Evolutionary conservation across 2,797 vertebrate genomes (phyloP).

Genomic region (Sciurus vulgaris): DNA sequence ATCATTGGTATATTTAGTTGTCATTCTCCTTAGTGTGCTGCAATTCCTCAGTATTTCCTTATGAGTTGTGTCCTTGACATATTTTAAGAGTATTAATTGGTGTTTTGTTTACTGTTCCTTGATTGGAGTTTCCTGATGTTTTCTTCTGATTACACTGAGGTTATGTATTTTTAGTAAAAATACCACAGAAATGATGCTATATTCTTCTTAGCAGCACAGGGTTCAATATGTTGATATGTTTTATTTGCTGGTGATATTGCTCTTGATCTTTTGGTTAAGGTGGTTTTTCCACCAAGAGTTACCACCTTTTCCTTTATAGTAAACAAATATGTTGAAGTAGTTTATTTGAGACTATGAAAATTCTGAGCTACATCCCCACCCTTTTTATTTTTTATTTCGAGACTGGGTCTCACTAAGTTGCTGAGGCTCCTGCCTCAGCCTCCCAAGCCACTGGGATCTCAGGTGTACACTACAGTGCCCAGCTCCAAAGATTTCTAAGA

Average conservation of each 20-base stretch:
- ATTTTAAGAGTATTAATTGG: conserved; percentile 24
- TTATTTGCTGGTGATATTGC: neutral
- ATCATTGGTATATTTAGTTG: neutral
- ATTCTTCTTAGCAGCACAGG: neutral
- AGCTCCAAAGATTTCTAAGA: neutral
- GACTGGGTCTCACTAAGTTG: no score
- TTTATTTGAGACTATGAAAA: conserved; percentile 17
- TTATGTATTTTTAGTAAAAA: neutral
- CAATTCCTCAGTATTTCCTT: neutral
- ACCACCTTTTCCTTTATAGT: conserved; percentile 43
- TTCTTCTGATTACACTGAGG: neutral
- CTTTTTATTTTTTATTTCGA: no score
- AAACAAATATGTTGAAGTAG: neutral
- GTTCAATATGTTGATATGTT: neutral
- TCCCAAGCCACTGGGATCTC: no score
- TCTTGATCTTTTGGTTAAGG: neutral
- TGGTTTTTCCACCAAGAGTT: neutral
- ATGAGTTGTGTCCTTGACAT: neutral
- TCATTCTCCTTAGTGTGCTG: neutral
- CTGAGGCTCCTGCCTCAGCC: no score
- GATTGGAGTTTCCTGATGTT: conserved; percentile 16
- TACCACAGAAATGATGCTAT: neutral
- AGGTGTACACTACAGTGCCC: no score
- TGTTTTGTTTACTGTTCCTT: neutral
- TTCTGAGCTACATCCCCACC: neutral